Evolutionary conservation across 2,797 vertebrate species (phyloP).

Genomic region (Taeniopygia guttata): DNA sequence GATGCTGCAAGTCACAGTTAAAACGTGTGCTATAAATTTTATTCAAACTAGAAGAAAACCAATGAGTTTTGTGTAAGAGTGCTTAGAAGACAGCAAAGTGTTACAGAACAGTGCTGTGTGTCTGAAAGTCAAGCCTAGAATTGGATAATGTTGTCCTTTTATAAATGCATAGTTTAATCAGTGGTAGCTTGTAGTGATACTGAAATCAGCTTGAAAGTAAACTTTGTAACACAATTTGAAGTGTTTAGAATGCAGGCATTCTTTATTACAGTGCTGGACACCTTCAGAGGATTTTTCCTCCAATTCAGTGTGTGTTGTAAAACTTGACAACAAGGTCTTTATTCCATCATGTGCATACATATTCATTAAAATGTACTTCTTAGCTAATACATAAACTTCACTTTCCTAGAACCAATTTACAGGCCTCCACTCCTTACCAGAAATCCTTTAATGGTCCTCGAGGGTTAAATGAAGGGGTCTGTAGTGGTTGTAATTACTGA

Average conservation of each 20-base stretch:
- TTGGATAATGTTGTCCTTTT: not conserved
- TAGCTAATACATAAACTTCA: not conserved
- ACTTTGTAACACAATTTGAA: not conserved
- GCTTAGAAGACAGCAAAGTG: not conserved
- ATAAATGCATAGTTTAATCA: constrained; percentile 7
- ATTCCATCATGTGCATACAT: not conserved
- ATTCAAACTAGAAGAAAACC: not conserved
- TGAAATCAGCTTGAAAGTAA: not conserved
- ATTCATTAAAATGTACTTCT: not conserved
- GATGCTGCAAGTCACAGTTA: not conserved
- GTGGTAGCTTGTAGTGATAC: not conserved
- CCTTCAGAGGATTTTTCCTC: not conserved
- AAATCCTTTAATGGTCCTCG: not conserved
- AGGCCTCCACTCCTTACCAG: not conserved
- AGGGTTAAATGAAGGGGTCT: not conserved
- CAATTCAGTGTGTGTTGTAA: not conserved
- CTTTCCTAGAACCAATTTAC: not conserved
- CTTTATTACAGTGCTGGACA: not conserved
- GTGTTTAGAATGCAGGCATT: not conserved
- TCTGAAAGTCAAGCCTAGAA: constrained; percentile 36
- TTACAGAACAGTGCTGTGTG: not conserved
- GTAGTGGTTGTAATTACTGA: not conserved
- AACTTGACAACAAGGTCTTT: not conserved
- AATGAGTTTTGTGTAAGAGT: not conserved
- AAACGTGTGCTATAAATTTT: not conserved